Evolutionary conservation across 2,113 vertebrate species (phyloP).

Genomic region (Crotophaga sulcirostris): DNA sequence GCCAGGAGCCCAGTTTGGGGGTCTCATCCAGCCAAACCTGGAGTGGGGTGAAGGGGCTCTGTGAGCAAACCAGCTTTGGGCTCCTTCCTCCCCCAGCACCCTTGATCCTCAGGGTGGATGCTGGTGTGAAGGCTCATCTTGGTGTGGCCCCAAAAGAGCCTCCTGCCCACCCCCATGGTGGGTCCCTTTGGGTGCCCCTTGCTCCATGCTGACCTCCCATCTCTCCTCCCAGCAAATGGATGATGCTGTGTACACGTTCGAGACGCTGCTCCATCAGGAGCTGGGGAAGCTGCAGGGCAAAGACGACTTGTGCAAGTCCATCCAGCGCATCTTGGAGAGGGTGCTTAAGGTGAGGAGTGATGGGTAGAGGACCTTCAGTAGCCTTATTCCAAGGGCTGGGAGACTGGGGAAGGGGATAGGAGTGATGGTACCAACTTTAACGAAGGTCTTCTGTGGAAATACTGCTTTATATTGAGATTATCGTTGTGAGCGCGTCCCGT

Average conservation of each 20-base stretch:
- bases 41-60: rapidly evolving
- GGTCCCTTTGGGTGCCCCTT: neutral
- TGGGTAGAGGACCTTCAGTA: neutral
- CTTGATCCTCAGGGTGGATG: neutral
- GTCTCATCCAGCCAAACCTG: neutral
- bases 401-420: neutral
- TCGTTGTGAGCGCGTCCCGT: neutral
- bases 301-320: slow-evolving; percentile 86
- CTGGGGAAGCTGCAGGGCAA: slow-evolving; percentile 80
- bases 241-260: slow-evolving; percentile 90
- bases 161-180: neutral
- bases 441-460: neutral
- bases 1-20: neutral
- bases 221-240: slow-evolving; percentile 90
- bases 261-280: slow-evolving; percentile 93
- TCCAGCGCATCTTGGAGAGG: slow-evolving; percentile 91
- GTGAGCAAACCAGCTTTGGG: neutral
- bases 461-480: neutral
- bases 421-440: neutral
- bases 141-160: neutral
- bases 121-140: neutral
- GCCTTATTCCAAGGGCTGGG: neutral
- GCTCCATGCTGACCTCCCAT: rapidly evolving
- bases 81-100: neutral
- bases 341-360: slow-evolving; percentile 88